These are phyloP conservation scores for Cyanocitta stelleri DNA, from an alignment of 2,113 vertebrate species.

Conservation along the genomic window DNA sequence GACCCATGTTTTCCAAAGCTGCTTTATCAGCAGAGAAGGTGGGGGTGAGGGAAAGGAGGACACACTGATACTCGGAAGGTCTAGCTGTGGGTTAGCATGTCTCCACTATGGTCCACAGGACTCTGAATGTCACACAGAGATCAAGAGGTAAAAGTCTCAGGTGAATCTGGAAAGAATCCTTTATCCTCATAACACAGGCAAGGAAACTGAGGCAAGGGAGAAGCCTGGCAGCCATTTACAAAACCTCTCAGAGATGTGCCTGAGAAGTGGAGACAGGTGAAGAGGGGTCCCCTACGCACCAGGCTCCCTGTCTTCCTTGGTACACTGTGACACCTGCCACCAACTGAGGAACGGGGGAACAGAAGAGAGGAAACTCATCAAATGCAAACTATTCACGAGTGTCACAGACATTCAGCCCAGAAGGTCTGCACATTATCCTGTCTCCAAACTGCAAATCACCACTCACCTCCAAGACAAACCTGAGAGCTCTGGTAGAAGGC, in stretches of 20 bases:
- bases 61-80: neutral
- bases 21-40: neutral
- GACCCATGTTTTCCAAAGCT: constrained; percentile 71
- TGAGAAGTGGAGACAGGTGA: neutral
- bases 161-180: neutral
- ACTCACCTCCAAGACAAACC: neutral
- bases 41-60: neutral
- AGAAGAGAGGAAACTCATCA: neutral
- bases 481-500: neutral
- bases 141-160: neutral
- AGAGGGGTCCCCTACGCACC: neutral
- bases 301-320: neutral
- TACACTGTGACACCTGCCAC: neutral
- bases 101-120: neutral
- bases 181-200: neutral
- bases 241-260: neutral
- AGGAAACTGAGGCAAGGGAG: constrained; percentile 20
- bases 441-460: neutral
- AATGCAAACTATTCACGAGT: neutral
- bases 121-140: neutral
- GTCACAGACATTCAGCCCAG: neutral
- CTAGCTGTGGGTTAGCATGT: neutral
- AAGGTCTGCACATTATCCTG: neutral
- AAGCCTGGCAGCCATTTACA: neutral
- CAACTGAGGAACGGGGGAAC: neutral